Percentiles rank a stretch among this genome's conserved stretches.
phyloP scores from a whole-genome alignment of 2,113 vertebrate species.

The Parus major region DNA sequence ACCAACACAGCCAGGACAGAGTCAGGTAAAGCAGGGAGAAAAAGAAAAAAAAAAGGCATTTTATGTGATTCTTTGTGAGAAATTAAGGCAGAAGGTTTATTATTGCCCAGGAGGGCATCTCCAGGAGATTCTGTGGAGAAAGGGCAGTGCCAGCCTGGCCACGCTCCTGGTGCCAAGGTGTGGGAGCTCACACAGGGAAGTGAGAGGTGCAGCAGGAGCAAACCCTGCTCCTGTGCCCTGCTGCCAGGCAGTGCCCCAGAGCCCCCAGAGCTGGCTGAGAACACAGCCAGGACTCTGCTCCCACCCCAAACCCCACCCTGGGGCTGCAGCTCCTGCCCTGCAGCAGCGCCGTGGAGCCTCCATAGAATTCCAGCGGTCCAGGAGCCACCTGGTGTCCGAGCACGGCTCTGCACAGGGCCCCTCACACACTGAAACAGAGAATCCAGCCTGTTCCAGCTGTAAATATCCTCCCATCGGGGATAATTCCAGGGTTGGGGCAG shows the following conservation, averaged over 20 bases:
- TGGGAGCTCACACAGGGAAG: background rate
- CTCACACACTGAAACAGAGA: rapidly evolving
- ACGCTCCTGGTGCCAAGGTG: rapidly evolving
- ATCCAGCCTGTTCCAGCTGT: rapidly evolving
- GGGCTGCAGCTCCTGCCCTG: background rate
- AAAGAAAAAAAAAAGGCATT: rapidly evolving
- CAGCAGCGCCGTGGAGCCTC: background rate
- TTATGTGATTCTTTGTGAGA: background rate
- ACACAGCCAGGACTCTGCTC: background rate
- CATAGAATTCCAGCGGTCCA: background rate
- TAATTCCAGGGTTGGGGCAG: background rate
- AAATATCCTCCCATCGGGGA: background rate
- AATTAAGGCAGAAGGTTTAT: background rate
- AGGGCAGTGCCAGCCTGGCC: background rate
- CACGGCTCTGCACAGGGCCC: background rate
- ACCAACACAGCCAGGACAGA: background rate
- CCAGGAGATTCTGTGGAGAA: no score
- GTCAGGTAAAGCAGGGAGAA: background rate
- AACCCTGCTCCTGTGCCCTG: background rate
- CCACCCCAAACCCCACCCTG: rapidly evolving
- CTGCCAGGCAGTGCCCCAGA: background rate
- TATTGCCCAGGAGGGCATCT: background rate
- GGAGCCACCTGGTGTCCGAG: background rate
- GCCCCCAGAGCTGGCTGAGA: background rate
- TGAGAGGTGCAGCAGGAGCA: rapidly evolving